phyloP scores from a whole-genome alignment of 2,888 invertebrate species.

The Serrognathus titanus region DNA sequence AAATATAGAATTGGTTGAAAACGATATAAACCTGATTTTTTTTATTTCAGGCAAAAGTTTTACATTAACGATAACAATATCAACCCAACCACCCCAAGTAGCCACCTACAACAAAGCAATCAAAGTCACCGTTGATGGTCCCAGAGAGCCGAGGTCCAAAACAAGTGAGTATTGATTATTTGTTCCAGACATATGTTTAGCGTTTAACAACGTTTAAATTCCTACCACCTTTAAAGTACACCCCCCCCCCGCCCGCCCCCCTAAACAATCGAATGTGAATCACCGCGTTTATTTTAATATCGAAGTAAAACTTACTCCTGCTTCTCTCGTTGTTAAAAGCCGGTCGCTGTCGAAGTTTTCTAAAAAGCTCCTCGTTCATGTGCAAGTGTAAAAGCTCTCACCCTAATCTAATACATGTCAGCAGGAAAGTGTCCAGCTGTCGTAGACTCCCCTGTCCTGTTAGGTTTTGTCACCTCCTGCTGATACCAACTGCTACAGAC shows the following conservation, averaged over 20 bases:
- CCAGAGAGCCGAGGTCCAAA: slow-evolving; percentile 90
- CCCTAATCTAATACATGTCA: slow-evolving; percentile 50
- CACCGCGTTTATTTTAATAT: neutral
- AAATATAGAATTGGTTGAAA: too few relatives aligned
- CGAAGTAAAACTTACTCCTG: neutral
- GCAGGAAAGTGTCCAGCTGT: slow-evolving; percentile 48
- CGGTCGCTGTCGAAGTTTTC: slow-evolving; percentile 15
- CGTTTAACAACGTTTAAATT: too few relatives aligned
- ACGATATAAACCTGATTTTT: neutral
- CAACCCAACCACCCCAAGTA: slow-evolving; percentile 92
- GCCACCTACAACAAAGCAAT: slow-evolving; percentile 95
- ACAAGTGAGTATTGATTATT: slow-evolving; percentile 67
- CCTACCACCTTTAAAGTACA: too few relatives aligned
- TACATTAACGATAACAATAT: slow-evolving; percentile 92
- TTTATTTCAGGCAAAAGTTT: slow-evolving; percentile 84
- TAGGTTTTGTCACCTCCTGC: slow-evolving; percentile 44
- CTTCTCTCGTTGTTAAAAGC: slow-evolving; percentile 16
- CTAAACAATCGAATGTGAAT: too few relatives aligned
- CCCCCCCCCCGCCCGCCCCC: too few relatives aligned
- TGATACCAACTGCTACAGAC: slow-evolving; percentile 48
- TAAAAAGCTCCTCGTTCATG: slow-evolving; percentile 18
- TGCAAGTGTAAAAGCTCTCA: slow-evolving; percentile 46
- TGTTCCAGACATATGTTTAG: too few relatives aligned
- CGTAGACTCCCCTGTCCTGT: slow-evolving; percentile 31
- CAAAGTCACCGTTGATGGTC: slow-evolving; percentile 97